Evolutionary conservation across 23 tunicate genomes (phyloP).

Genomic region (Ciona savignyi): DNA sequence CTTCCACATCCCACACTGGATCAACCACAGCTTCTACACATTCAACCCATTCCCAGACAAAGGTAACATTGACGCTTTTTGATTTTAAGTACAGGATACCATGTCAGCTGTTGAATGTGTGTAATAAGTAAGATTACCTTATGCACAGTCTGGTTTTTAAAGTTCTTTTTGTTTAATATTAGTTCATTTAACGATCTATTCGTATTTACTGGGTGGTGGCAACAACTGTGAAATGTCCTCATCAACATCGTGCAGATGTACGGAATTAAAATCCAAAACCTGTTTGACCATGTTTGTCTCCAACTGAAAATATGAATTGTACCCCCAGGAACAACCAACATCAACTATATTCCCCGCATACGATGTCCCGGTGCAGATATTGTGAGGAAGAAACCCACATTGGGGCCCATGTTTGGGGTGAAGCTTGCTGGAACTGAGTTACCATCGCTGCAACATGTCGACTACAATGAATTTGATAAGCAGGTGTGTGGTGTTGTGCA

Average conservation of each 20-base stretch:
- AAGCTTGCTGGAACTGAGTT: slow-evolving; percentile 12
- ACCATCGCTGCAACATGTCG: slow-evolving; percentile 29
- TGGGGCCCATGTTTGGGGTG: background rate
- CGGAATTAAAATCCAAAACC: no score
- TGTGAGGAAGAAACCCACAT: no score
- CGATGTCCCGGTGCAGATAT: no score
- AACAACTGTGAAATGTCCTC: no score
- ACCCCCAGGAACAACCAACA: slow-evolving; percentile 78
- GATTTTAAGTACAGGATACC: background rate
- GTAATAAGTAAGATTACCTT: no score
- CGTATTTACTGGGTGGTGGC: no score
- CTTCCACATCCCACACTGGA: slow-evolving; percentile 91
- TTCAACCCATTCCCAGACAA: slow-evolving; percentile 76
- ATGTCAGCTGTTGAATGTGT: background rate
- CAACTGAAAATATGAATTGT: no score
- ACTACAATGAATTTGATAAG: slow-evolving; percentile 50
- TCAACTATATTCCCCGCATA: slow-evolving; percentile 83
- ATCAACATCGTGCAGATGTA: no score
- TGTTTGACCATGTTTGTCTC: no score
- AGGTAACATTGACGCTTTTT: slow-evolving; percentile 23
- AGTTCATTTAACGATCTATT: no score
- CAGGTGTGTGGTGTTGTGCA: slow-evolving; percentile 18
- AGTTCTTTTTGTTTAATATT: no score
- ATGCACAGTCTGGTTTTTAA: background rate
- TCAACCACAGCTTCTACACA: slow-evolving; percentile 88